Percentiles rank a stretch among this genome's conserved stretches.
phyloP scores from a whole-genome alignment of 1,140 invertebrate species.

The Drosophila punjabiensis region DNA sequence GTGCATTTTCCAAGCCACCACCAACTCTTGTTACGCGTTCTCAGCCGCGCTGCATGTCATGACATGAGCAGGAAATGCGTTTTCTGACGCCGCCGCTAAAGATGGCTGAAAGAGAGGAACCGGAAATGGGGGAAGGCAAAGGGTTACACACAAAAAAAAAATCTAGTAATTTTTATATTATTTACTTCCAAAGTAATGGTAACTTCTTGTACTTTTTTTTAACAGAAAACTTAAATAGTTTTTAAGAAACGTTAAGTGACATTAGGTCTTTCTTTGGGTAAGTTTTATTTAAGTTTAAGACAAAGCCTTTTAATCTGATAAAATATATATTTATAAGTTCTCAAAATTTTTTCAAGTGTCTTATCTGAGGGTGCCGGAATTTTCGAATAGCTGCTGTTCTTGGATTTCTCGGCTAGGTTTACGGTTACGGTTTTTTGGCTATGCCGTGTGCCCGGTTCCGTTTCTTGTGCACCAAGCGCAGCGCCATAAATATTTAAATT shows the following conservation, averaged over 20 bases:
- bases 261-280: not conserved
- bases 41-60: constrained; percentile 59
- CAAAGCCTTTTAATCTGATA: too few relatives aligned
- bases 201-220: too few relatives aligned
- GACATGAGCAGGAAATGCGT: constrained; percentile 82
- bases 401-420: constrained; percentile 57
- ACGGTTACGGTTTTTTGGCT: constrained; percentile 81
- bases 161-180: not conserved
- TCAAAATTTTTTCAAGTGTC: constrained; percentile 1
- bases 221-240: not conserved
- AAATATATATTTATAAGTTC: not conserved
- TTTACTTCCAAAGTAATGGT: too few relatives aligned
- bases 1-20: constrained; percentile 10
- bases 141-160: not conserved
- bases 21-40: constrained; percentile 36
- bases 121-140: not conserved
- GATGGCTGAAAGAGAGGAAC: constrained; percentile 23
- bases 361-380: not conserved
- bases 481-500: constrained; percentile 82
- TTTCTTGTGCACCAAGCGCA: constrained; percentile 58
- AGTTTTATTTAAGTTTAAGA: not conserved
- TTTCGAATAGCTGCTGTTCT: constrained; percentile 43
- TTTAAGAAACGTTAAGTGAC: not conserved
- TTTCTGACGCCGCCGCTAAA: constrained; percentile 59
- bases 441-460: constrained; percentile 66